A percentile compares a stretch with the other conserved stretches of the same genome.
phyloP scores from a whole-genome alignment of 37 sponge, comb jelly and placozoan species.

The Eunapius fragilis region DNA sequence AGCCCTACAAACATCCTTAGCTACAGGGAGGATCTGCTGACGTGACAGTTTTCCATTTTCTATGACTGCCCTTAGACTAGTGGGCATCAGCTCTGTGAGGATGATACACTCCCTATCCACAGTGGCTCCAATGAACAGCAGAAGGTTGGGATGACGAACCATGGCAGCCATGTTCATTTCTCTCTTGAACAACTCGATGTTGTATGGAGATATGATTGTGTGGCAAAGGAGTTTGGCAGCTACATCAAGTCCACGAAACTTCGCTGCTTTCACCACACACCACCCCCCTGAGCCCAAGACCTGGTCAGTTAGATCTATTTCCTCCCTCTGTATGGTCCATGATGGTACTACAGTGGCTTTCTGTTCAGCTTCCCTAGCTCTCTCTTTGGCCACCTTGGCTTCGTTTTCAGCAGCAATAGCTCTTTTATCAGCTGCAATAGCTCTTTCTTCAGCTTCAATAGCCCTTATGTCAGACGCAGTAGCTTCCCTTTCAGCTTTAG shows the following conservation, averaged over 20 bases:
- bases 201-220: constrained; percentile 46
- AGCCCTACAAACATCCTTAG: constrained; percentile 42
- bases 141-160: constrained; percentile 54
- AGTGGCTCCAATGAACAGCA: constrained; percentile 63
- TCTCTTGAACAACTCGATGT: constrained; percentile 31
- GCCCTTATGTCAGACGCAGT: too few species aligned
- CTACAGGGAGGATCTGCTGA: constrained; percentile 7
- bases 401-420: not conserved
- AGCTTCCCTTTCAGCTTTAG: not conserved
- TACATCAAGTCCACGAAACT: constrained; percentile 46
- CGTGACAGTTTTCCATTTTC: constrained; percentile 4
- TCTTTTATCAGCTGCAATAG: not conserved
- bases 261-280: constrained; percentile 40
- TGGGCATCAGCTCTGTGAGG: constrained; percentile 67
- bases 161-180: constrained; percentile 61
- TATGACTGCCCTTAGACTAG: constrained; percentile 27
- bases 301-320: constrained; percentile 11
- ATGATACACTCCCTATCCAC: constrained; percentile 23
- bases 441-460: not conserved
- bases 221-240: constrained; percentile 50
- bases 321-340: constrained; percentile 38
- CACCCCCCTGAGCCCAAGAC: constrained; percentile 53
- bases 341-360: not conserved
- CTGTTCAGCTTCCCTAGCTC: not conserved
- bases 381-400: not conserved